Percentiles rank a stretch among this genome's conserved stretches.
Evolutionary conservation across 2,113 vertebrate species (phyloP).

Genomic region (Oreotrochilus melanogaster): DNA sequence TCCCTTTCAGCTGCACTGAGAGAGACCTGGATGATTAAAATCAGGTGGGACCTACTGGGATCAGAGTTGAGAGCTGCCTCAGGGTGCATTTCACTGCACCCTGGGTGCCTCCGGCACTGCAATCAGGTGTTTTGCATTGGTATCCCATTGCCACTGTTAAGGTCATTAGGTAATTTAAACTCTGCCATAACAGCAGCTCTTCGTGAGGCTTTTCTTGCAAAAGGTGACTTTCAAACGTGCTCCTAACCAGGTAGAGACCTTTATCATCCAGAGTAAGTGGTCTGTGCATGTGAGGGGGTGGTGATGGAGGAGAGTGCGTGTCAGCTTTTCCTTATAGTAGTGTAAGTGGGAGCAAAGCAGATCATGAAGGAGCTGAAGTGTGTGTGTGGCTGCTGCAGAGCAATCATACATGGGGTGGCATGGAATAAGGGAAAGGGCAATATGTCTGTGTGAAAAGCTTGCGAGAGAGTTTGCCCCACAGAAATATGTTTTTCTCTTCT

Average conservation of each 20-base stretch:
- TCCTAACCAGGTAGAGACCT: background rate
- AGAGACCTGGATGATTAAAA: background rate
- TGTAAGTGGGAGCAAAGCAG: background rate
- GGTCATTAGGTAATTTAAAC: background rate
- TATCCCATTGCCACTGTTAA: background rate
- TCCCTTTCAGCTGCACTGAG: background rate
- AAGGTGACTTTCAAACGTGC: background rate
- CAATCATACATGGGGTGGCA: fast-evolving
- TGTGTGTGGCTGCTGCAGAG: background rate
- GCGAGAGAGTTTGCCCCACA: background rate
- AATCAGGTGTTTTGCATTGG: background rate
- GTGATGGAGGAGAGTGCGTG: background rate
- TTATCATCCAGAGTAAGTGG: background rate
- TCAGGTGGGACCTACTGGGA: background rate
- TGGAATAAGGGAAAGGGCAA: background rate
- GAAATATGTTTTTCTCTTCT: background rate
- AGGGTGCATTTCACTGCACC: background rate
- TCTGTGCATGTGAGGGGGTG: background rate
- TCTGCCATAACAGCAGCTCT: background rate
- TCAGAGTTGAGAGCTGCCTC: background rate
- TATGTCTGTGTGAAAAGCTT: background rate
- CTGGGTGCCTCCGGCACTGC: background rate
- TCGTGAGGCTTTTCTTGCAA: background rate
- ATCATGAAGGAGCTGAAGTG: fast-evolving
- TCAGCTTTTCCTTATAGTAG: background rate